Evolutionary conservation across 2,888 invertebrate genomes (phyloP).

Genomic region (Plagodis dolabraria): DNA sequence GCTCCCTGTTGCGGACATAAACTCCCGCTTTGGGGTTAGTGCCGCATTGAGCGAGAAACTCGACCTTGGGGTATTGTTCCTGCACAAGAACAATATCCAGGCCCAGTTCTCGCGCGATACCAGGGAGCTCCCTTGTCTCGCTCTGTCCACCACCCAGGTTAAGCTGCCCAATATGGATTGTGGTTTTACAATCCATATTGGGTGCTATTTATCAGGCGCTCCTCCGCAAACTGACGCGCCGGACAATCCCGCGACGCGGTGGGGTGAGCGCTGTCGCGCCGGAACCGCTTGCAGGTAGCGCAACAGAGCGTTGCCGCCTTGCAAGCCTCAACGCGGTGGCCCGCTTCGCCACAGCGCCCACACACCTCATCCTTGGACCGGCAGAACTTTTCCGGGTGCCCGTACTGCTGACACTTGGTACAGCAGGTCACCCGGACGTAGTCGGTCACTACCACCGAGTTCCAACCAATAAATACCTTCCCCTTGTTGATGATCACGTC

Average conservation of each 20-base stretch:
- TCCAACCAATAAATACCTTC: constrained; percentile 9
- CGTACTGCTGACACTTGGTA: constrained; percentile 47
- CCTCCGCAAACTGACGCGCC: constrained; percentile 29
- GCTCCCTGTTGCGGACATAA: too few relatives aligned
- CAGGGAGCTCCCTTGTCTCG: too few relatives aligned
- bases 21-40: too few relatives aligned
- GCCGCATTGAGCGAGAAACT: too few relatives aligned
- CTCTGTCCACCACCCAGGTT: too few relatives aligned
- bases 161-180: too few relatives aligned
- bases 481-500: constrained; percentile 3
- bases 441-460: constrained; percentile 6
- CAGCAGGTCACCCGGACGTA: constrained; percentile 36
- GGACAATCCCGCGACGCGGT: constrained; percentile 37
- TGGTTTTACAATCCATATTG: too few relatives aligned
- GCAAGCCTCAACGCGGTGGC: constrained; percentile 31
- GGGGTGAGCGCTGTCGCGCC: constrained; percentile 24
- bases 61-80: too few relatives aligned
- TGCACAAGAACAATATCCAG: too few relatives aligned
- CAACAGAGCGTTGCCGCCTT: constrained; percentile 3
- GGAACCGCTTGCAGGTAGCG: constrained; percentile 40
- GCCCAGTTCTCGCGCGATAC: too few relatives aligned
- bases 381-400: constrained; percentile 46
- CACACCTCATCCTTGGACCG: constrained; percentile 21
- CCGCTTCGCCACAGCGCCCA: constrained; percentile 35
- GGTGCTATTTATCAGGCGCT: too few relatives aligned